Conservation (phyloP, 2,888 invertebrate species). For the Zaprionus lineosus region DNA sequence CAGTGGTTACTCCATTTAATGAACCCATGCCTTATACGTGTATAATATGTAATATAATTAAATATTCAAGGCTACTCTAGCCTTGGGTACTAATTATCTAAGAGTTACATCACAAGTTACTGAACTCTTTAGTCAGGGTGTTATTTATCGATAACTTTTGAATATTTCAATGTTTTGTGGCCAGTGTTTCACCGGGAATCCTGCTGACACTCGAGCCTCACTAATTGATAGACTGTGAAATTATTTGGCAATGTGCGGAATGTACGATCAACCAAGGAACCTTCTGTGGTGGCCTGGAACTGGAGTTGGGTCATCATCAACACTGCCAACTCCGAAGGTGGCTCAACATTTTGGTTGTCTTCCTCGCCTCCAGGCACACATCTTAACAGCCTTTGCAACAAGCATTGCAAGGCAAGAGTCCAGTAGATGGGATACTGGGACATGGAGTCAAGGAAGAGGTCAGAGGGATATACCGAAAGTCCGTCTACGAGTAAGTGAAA, state of each 20-base stretch:
- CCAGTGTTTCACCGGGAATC: too few relatives aligned
- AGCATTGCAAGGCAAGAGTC: too few relatives aligned
- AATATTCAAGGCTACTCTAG: too few relatives aligned
- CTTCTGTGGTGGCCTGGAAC: slow-evolving; percentile 45
- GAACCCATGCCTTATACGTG: too few relatives aligned
- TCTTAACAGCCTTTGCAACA: too few relatives aligned
- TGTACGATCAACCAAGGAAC: slow-evolving; percentile 49
- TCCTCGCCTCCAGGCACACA: too few relatives aligned
- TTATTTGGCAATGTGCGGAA: slow-evolving; percentile 62
- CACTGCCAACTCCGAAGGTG: slow-evolving; percentile 33
- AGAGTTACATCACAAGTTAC: too few relatives aligned
- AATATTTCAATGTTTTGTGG: too few relatives aligned
- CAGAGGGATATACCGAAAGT: not conserved
- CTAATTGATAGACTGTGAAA: slow-evolving; percentile 79
- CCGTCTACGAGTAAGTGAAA: slow-evolving; percentile 73
- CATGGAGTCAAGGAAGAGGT: not conserved
- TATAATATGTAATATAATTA: too few relatives aligned
- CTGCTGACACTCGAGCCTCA: slow-evolving; percentile 54
- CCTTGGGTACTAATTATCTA: too few relatives aligned
- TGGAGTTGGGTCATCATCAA: slow-evolving; percentile 46
- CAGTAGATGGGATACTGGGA: not conserved
- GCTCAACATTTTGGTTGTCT: slow-evolving; percentile 53
- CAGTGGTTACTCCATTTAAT: slow-evolving; percentile 20
- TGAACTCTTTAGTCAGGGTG: too few relatives aligned
- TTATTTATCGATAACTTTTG: too few relatives aligned